These are phyloP conservation scores for Chionis minor DNA, from an alignment of 2,113 vertebrate species.

Conservation along the genomic window DNA sequence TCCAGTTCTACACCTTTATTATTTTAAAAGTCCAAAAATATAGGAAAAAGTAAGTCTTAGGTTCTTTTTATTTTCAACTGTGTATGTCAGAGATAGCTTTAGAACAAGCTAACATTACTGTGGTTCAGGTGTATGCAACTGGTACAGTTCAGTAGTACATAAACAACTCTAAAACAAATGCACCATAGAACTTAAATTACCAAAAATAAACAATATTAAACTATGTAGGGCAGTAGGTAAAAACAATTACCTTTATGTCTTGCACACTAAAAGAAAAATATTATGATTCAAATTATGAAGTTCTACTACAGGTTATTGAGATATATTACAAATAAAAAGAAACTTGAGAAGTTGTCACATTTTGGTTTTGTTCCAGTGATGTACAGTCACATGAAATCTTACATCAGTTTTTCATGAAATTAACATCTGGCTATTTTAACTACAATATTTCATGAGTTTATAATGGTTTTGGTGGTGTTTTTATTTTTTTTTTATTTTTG, in stretches of 20 bases:
- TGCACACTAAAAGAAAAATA: constrained; percentile 59
- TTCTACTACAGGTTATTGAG: constrained; percentile 45
- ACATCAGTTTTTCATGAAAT: constrained; percentile 49
- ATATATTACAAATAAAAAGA: constrained; percentile 46
- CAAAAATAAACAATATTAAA: constrained; percentile 73
- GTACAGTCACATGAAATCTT: constrained; percentile 64
- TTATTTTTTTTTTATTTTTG: not conserved
- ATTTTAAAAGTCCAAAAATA: constrained; percentile 21
- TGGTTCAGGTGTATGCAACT: constrained; percentile 77
- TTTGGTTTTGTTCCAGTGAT: constrained; percentile 78
- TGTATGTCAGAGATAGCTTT: constrained; percentile 79
- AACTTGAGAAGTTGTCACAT: constrained; percentile 72
- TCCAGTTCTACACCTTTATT: not conserved
- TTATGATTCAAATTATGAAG: constrained; percentile 56
- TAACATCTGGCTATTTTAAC: constrained; percentile 47
- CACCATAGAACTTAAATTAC: constrained; percentile 75
- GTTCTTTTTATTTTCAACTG: constrained; percentile 71
- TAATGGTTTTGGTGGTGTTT: not conserved
- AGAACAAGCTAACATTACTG: constrained; percentile 83
- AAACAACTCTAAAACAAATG: constrained; percentile 72
- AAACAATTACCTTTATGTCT: constrained; percentile 58
- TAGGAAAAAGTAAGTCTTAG: constrained; percentile 16
- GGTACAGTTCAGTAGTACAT: constrained; percentile 83
- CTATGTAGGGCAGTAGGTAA: constrained; percentile 41
- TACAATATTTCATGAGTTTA: constrained; percentile 31